Evolutionary conservation across 2,797 vertebrate species (phyloP).

Genomic region (Hyperoplus lanceolatus): DNA sequence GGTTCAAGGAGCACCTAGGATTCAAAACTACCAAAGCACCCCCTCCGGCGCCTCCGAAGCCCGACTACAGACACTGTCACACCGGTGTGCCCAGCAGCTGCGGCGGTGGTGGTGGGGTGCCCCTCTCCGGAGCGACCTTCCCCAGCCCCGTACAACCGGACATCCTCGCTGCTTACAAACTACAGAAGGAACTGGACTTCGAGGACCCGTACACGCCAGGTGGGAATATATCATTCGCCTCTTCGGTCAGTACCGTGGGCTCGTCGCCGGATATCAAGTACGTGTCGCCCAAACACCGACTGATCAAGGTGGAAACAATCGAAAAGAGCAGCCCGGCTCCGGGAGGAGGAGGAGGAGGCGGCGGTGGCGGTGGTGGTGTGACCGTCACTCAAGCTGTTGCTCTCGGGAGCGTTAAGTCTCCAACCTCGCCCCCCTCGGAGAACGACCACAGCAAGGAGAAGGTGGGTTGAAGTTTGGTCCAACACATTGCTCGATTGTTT

Average conservation of each 20-base stretch:
- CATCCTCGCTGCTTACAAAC: constrained; percentile 95
- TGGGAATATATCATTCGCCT: constrained; percentile 80
- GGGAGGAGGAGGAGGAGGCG: constrained; percentile 60
- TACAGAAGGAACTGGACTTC: constrained; percentile 96
- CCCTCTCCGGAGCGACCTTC: constrained; percentile 78
- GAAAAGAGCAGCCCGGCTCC: constrained; percentile 86
- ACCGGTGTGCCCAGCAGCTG: constrained; percentile 73
- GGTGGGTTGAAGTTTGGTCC: constrained; percentile 77
- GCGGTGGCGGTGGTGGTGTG: constrained; percentile 37
- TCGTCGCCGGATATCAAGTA: constrained; percentile 86
- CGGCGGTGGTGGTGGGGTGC: constrained; percentile 77
- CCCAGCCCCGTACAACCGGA: constrained; percentile 90
- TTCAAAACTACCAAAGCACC: constrained; percentile 94
- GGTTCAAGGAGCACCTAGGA: constrained; percentile 97
- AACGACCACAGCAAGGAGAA: constrained; percentile 86
- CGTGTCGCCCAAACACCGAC: constrained; percentile 91
- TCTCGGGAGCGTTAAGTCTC: constrained; percentile 79
- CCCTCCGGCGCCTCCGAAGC: constrained; percentile 93
- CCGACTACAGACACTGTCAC: constrained; percentile 91
- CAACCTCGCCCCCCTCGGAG: constrained; percentile 84
- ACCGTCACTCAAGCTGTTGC: constrained; percentile 77
- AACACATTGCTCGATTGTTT: neutral
- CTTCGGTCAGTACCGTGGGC: constrained; percentile 75
- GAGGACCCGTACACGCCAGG: constrained; percentile 94
- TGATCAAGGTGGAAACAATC: constrained; percentile 91